Base-by-base conservation (phyloP, 2,113 vertebrate species). In the Gavia stellata region DNA sequence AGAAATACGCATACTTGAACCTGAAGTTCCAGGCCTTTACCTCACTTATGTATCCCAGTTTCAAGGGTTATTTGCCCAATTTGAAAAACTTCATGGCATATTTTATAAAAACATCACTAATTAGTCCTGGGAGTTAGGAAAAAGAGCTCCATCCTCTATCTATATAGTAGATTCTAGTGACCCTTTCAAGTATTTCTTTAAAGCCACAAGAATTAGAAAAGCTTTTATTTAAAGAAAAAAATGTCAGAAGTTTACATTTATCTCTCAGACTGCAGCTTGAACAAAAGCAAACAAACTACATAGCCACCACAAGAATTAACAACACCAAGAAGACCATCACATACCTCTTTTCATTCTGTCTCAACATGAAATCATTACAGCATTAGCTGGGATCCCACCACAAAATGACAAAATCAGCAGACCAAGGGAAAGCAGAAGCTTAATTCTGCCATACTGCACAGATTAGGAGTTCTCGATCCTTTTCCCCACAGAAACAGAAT, bases 391-490 rank as follows among this genome's bases (percentile, higher is more conserved):
- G 19, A 81, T 61, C 12, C 20, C 28, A 65, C n/a, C 40, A 68
- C 72, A 77, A 86, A 77, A 73, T 2, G 0, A 7, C n/a, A 66
- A 58, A 81, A 63, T 3, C 34, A 44, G 17, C n/a, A 84, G 15
- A 66, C 12, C 15, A 31, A 40, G 2, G 3, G 2, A 83, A 65
- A 94, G 8, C 11, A 78, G 23, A 66, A 92, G 8, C 5, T 8
- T 47, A 13, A 3, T 47, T 83, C 12, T n/a, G 3, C 67, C 18
- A n/a, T 4, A 19, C 14, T 12, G n/a, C 10, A 66, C 15, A 40
- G 3, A 14, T 8, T 4, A 15, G 1, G 2, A 16, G 15, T 26
- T 63, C 33, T 23, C 17, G 3, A 20, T 13, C 14, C 23, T 49
- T 61, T 55, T 9, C 7, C 3, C 11, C 16, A 21, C 8, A 14